Percentiles rank a stretch among this genome's conserved stretches.
These are phyloP conservation scores for Esperia sulphurella DNA, from an alignment of 2,888 invertebrate genomes.

Conservation along the genomic window DNA sequence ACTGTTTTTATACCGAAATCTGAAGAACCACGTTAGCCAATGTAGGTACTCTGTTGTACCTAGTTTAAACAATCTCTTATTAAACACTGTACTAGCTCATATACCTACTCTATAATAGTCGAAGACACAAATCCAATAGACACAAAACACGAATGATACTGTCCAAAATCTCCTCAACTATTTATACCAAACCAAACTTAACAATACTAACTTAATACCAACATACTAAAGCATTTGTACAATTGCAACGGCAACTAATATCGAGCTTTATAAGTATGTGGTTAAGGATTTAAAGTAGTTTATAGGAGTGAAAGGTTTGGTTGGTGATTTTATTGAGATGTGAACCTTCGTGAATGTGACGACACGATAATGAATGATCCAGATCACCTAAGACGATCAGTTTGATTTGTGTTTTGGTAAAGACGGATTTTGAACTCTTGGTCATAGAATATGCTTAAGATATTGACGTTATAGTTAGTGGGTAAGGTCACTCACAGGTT, in stretches of 20 bases:
- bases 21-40: too few relatives aligned
- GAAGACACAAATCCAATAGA: slow-evolving; percentile 24
- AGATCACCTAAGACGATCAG: slow-evolving; percentile 4
- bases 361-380: slow-evolving; percentile 6
- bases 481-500: too few relatives aligned
- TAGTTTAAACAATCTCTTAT: not conserved
- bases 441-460: not conserved
- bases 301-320: not conserved
- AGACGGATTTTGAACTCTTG: not conserved
- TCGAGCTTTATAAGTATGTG: not conserved
- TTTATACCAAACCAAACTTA: slow-evolving; percentile 46
- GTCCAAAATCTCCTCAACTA: slow-evolving; percentile 34
- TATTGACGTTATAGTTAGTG: too few relatives aligned
- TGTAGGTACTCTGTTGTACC: too few relatives aligned
- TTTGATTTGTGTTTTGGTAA: not conserved
- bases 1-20: too few relatives aligned
- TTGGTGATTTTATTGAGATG: not conserved
- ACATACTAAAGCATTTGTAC: slow-evolving; percentile 3
- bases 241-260: not conserved
- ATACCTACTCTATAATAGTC: slow-evolving; percentile 17
- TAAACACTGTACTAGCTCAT: not conserved
- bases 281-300: not conserved
- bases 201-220: slow-evolving; percentile 34
- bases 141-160: slow-evolving; percentile 44
- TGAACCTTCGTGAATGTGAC: slow-evolving; percentile 5